Base-by-base conservation (phyloP, 2,113 vertebrate species). In the Calonectris borealis region DNA sequence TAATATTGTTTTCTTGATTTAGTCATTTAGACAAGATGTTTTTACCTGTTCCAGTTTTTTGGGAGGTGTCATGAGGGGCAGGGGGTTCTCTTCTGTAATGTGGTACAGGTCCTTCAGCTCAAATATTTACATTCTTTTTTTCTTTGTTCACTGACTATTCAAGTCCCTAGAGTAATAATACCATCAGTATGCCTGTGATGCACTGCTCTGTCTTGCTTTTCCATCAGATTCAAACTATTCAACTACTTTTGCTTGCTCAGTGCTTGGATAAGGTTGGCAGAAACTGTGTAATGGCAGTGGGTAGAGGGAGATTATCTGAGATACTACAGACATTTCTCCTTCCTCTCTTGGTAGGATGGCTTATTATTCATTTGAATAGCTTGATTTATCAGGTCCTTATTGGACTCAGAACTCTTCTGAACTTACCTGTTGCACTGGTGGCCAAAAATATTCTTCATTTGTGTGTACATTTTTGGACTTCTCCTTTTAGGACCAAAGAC, bases 61-160 rank as follows among this genome's bases (percentile, higher is more conserved):
- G 6, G 15, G 4, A 5, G 1, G 0, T 4, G 9, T 32, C 10
- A 4, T 18, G 31, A 27, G 8, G 13, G 8, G 10, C 2, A 3
- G 6, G 6, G 3, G 7, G 1, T 11, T 71, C 8, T 38, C 14
- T 26, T 49, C 32, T 70, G 3, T 40, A 5, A 7, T 2, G 9
- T 19, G 27, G 13, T 29, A 26, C 11, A 34, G 38, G 3, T 49
- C 11, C 29, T 38, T 79, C 26, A 71, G 54, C 64, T 81, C 20
- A 40, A 42, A 55, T 54, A 32, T 44, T 83, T 49, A 2, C 3
- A 5, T n/a, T 22, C 10, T 40, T 31, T 26, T 7, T 7, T 13
- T 19, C 3, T 34, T 27, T 49, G 7, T 61, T 81, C 51, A 26
- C 49, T 52, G n/a, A 6, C 2, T 19, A 2, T 29, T 46, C 21